phyloP scores from a whole-genome alignment of 2,797 vertebrate species.

The Dendrocincla fuliginosa region DNA sequence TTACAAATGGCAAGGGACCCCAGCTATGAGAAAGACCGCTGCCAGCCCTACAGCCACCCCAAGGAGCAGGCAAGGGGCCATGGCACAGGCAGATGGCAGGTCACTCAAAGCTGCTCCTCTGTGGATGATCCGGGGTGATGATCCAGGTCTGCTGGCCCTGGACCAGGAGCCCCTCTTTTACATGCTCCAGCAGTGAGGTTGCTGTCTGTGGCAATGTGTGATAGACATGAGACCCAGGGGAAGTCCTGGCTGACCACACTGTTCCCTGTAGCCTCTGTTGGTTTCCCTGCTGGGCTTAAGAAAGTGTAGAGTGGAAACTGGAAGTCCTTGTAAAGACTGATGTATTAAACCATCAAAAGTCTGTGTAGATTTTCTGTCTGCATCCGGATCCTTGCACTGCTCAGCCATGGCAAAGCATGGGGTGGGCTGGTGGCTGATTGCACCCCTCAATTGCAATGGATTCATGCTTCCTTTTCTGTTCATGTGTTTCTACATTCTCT shows the following conservation, averaged over 20 bases:
- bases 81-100: not conserved
- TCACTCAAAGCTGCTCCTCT: not conserved
- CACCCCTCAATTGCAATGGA: rapidly evolving
- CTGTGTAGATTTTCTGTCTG: not conserved
- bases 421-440: not conserved
- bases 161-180: not conserved
- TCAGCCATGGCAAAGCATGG: not conserved
- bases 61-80: not conserved
- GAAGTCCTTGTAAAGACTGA: not conserved
- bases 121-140: not conserved
- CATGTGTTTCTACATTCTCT: not conserved
- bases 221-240: rapidly evolving
- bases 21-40: not conserved
- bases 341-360: not conserved
- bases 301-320: not conserved
- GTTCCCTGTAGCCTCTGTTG: not conserved
- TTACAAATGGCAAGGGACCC: not conserved
- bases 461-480: not conserved
- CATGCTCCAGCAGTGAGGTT: rapidly evolving
- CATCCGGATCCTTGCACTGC: not conserved
- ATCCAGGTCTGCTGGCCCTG: not conserved
- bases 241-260: not conserved
- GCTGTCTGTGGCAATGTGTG: not conserved
- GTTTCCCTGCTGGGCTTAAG: not conserved
- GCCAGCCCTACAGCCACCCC: not conserved